Evolutionary conservation across 2,113 vertebrate species (phyloP), one percentile per base, ranked within the genome.

Genomic region (Echinops telfairi): DNA sequence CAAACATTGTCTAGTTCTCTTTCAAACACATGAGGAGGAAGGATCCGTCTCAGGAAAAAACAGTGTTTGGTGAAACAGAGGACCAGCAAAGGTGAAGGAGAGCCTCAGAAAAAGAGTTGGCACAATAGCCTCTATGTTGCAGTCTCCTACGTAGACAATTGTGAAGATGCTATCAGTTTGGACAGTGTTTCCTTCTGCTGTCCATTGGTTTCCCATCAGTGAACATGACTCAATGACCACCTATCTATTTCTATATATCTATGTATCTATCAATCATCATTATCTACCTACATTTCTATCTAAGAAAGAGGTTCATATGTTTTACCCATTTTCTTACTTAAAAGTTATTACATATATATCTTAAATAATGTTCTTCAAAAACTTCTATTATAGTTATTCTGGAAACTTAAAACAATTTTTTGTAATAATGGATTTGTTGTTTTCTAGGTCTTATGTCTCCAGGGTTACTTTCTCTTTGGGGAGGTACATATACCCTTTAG

Each of bases 401-500:
- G 29, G 31, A 12, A 23, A 58, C 40, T 78, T 33, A 16, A 11
- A 58, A 27, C 31, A 58, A 40, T n/a, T 43, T 70, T 79, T 6
- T 85, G 19, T 4, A 57, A 3, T 68, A 3, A 3, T 83, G 43
- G 33, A 36, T 40, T 29, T 27, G 11, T 60, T 16, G 6, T 27
- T 33, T 71, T 43, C 47, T 33, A 58, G 14, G 43, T 27, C 2
- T 4, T 16, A 27, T 71, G 2, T 60, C 19, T 60, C 27, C 40
- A 38, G 60, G 2, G 2, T 23, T 38, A 77, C 16, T 25, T 0
- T 58, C 2, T 86, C 43, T 40, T 40, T 53, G 43, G 38, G 3
- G 1, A 12, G 47, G 5, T 36, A 0, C 3, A 31, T 23, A 25
- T 11, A 0, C 5, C 17, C 22, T 10, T 6, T 6, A 78, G 9